Base-by-base conservation (phyloP, 2,113 vertebrate species). In the Ammodytes marinus region DNA sequence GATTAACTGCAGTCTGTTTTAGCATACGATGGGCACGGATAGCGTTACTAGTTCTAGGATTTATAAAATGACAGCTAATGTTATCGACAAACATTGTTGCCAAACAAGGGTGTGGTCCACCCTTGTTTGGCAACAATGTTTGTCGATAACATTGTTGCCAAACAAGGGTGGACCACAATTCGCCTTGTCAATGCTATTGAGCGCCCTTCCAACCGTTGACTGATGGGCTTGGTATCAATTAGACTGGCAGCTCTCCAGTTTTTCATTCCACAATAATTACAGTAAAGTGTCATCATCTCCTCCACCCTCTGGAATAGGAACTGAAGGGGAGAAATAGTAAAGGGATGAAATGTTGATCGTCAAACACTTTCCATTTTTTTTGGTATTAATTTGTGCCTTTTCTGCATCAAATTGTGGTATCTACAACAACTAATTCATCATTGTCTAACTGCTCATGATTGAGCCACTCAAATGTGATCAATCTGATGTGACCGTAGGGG, bases 251-350 rank as follows among this genome's bases (percentile, higher is more conserved):
- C 49, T 58, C 77, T 85, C 72, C 86, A 84, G 75, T 74, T 83
- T 80, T 84, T 72, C 65, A 49, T 80, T 83, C 79, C 37, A 67
- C 47, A 69, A 81, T 75, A 87, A 92, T 89, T 87, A 84, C 82
- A 83, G 72, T 81, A 50, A 66, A 58, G 79, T 66, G 58, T 69
- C 88, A 70, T 84, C 19, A 5, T 69, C 74, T 67, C 45, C 65
- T 69, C 72, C 9, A 12, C 55, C 75, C 72, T 74, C 39, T 1
- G 59, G 74, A 89, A 71, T 53, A 88, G 83, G 49, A 83, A 69
- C 64, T 57, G 60, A 67, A 70, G 14, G 15, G 39, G 47, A 15
- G 10, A 54, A 52, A 73, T n/a, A 54, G 68, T 27, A 39, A 8
- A 68, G 59, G 42, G n/a, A 81, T 85, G 27, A 27, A 27, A 27